These are phyloP conservation scores for Lucifuga dentata DNA, from an alignment of 2,113 vertebrate species.

Conservation along the genomic window DNA sequence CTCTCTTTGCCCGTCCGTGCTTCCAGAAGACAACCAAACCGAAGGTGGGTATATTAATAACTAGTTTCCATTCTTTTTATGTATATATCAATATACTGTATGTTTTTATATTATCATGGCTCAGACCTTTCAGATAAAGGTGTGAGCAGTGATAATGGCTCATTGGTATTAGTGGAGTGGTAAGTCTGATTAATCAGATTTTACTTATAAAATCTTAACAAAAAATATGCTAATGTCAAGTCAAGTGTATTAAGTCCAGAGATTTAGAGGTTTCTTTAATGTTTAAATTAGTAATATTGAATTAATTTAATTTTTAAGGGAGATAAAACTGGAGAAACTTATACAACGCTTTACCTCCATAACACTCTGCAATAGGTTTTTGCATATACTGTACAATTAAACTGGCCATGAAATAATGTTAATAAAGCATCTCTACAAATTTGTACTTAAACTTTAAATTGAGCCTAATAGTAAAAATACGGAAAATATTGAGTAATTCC, in stretches of 20 bases:
- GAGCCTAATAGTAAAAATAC: too few relatives aligned
- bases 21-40: constrained; percentile 96
- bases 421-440: too few relatives aligned
- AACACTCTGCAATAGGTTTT: too few relatives aligned
- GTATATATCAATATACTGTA: background rate
- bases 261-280: background rate
- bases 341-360: too few relatives aligned
- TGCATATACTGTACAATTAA: too few relatives aligned
- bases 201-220: too few relatives aligned
- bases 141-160: constrained; percentile 1
- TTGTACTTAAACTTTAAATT: too few relatives aligned
- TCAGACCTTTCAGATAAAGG: constrained; percentile 13
- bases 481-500: too few relatives aligned
- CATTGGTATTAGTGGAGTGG: constrained; percentile 39
- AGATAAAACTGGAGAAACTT: too few relatives aligned
- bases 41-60: constrained; percentile 93
- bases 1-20: constrained; percentile 95
- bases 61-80: constrained; percentile 6
- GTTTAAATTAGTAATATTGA: background rate
- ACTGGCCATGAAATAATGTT: too few relatives aligned
- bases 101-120: constrained; percentile 15
- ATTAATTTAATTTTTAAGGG: too few relatives aligned
- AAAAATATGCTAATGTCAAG: background rate
- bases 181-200: constrained; percentile 54
- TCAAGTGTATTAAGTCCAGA: background rate